These are phyloP conservation scores for Cephus cinctus DNA, from an alignment of 1,140 invertebrate genomes.

Conservation along the genomic window DNA sequence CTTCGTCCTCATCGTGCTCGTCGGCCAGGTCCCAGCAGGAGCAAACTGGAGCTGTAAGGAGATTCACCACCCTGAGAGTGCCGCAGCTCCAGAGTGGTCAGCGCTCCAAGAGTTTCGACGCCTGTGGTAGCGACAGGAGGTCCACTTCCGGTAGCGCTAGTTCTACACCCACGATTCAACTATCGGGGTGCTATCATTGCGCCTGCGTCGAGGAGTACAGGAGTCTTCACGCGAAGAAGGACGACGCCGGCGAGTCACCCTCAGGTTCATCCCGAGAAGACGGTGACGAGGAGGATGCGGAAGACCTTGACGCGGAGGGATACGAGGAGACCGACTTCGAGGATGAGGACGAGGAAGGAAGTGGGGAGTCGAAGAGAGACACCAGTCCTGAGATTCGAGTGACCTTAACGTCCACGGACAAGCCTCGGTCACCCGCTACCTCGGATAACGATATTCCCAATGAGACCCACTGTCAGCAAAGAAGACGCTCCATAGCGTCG, in stretches of 20 bases:
- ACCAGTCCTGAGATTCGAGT: constrained; percentile 64
- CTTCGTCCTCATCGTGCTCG: constrained; percentile 45
- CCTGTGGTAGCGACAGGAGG: constrained; percentile 64
- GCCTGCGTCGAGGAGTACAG: constrained; percentile 52
- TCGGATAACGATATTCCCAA: constrained; percentile 34
- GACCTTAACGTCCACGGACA: constrained; percentile 62
- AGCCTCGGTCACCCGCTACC: constrained; percentile 34
- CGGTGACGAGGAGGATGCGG: constrained; percentile 58
- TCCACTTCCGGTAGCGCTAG: constrained; percentile 57
- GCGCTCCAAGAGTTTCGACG: constrained; percentile 76
- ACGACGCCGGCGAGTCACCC: constrained; percentile 28
- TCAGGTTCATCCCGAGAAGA: constrained; percentile 52
- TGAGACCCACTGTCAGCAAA: constrained; percentile 27
- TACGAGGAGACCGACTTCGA: constrained; percentile 51
- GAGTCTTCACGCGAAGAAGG: constrained; percentile 21
- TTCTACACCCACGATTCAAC: constrained; percentile 26
- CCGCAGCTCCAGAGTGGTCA: constrained; percentile 65
- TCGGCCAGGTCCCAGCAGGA: constrained; percentile 51
- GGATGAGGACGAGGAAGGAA: constrained; percentile 14
- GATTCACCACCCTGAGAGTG: constrained; percentile 59
- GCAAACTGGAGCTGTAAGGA: constrained; percentile 34
- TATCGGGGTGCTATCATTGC: constrained; percentile 49
- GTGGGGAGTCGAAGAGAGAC: constrained; percentile 25
- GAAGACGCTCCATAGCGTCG: constrained; percentile 52
- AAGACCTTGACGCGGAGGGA: constrained; percentile 34